Evolutionary conservation across 2,113 vertebrate genomes (phyloP).

Genomic region (Sisor rabdophorus): DNA sequence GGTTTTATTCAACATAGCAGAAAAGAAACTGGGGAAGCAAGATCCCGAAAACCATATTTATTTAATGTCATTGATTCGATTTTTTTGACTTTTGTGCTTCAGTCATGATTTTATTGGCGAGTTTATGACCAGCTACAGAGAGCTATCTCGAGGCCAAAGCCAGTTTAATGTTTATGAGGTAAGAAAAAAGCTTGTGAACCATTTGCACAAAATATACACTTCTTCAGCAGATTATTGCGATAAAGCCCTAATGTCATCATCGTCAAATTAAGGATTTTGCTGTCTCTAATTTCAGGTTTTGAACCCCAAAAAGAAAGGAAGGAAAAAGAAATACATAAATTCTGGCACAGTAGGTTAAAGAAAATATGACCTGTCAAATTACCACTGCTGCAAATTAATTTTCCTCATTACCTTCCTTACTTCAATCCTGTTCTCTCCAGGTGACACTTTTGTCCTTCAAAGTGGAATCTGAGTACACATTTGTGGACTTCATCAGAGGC

Average conservation of each 20-base stretch:
- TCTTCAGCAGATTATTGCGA: not conserved
- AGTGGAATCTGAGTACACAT: constrained; percentile 94
- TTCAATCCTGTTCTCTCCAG: constrained; percentile 60
- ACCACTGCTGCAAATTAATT: constrained; percentile 27
- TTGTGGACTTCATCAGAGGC: constrained; percentile 96
- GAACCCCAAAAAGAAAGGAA: constrained; percentile 96
- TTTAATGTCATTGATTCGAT: not conserved
- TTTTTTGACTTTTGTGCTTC: constrained; percentile 22
- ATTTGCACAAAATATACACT: not conserved
- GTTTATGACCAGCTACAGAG: constrained; percentile 97
- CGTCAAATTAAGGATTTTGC: not conserved
- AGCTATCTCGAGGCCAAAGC: constrained; percentile 92
- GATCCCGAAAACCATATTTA: too few relatives aligned
- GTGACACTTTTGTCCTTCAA: constrained; percentile 96
- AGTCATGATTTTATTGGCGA: constrained; percentile 98
- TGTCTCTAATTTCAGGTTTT: constrained; percentile 75
- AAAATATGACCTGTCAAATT: constrained; percentile 34
- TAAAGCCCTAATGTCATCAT: not conserved
- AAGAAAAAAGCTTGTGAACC: not conserved
- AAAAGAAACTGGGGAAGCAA: too few relatives aligned
- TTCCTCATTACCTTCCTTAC: constrained; percentile 34
- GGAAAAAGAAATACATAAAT: constrained; percentile 98
- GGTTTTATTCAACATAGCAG: too few relatives aligned
- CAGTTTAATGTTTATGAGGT: constrained; percentile 86
- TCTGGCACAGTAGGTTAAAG: constrained; percentile 87